Evolutionary conservation across 1,140 invertebrate species (phyloP).

Genomic region (Drosophila elegans): DNA sequence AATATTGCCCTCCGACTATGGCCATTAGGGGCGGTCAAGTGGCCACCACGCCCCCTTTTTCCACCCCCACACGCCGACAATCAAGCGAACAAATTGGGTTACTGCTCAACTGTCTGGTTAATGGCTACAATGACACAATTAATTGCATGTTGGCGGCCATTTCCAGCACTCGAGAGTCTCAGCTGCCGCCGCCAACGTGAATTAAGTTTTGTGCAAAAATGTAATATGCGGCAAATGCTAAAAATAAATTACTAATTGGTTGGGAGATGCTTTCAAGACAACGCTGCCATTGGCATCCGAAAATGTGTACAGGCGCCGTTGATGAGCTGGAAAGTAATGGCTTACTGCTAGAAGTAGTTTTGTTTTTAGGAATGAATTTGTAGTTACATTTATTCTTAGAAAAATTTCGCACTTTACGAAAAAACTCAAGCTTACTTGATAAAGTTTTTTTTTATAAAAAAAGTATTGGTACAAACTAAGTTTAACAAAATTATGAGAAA

Average conservation of each 20-base stretch:
- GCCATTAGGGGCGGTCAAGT: conserved; percentile 69
- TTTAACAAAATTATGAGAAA: too few relatives aligned
- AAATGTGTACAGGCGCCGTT: neutral
- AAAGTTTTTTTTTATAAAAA: too few relatives aligned
- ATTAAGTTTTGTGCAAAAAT: conserved; percentile 72
- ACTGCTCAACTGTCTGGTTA: conserved; percentile 82
- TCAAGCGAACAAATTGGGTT: conserved; percentile 79
- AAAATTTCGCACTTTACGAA: too few relatives aligned
- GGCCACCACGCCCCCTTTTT: conserved; percentile 4
- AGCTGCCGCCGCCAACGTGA: conserved; percentile 37
- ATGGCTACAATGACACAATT: conserved; percentile 82
- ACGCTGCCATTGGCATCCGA: conserved; percentile 15
- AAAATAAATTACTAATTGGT: conserved; percentile 74
- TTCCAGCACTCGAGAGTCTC: conserved; percentile 23
- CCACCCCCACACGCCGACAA: conserved; percentile 40
- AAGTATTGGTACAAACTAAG: too few relatives aligned
- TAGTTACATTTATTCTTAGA: too few relatives aligned
- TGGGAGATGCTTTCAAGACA: neutral
- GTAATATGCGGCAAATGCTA: conserved; percentile 68
- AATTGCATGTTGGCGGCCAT: conserved; percentile 75
- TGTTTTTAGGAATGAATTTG: too few relatives aligned
- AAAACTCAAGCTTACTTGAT: too few relatives aligned
- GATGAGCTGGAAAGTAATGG: neutral
- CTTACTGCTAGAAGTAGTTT: neutral
- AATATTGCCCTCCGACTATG: conserved; percentile 28